phyloP scores from a whole-genome alignment of 2,113 vertebrate genomes.

The Anthoscopus minutus region DNA sequence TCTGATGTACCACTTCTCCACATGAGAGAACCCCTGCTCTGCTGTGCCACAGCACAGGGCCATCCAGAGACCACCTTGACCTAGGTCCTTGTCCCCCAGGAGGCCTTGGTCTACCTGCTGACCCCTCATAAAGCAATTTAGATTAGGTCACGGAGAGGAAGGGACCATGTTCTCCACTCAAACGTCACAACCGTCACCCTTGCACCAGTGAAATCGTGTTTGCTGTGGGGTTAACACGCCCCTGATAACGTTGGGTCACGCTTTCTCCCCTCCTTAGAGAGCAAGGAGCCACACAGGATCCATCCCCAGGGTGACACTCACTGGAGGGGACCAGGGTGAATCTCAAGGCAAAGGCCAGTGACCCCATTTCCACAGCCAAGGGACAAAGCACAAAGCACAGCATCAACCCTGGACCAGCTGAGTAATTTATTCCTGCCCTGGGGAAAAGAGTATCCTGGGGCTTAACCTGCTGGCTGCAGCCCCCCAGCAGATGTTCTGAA shows the following conservation, averaged over 20 bases:
- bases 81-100: neutral
- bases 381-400: neutral
- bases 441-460: neutral
- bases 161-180: neutral
- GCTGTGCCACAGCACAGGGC: neutral
- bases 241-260: neutral
- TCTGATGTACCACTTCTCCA: neutral
- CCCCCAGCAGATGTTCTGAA: neutral
- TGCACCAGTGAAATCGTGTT: conserved; percentile 29
- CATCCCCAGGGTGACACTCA: accelerated
- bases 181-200: conserved; percentile 12
- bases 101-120: neutral
- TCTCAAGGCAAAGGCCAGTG: neutral
- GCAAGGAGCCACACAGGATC: neutral
- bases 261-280: neutral
- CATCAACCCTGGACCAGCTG: neutral
- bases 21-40: accelerated
- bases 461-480: neutral
- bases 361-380: neutral
- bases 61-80: neutral
- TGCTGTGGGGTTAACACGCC: neutral
- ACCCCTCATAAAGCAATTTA: conserved; percentile 69
- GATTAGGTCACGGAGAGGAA: conserved; percentile 40
- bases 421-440: neutral
- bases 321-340: neutral